These are phyloP conservation scores for Catalaphyllia jardinei DNA, from an alignment of 64 coral and sea anemone genomes.

Conservation along the genomic window DNA sequence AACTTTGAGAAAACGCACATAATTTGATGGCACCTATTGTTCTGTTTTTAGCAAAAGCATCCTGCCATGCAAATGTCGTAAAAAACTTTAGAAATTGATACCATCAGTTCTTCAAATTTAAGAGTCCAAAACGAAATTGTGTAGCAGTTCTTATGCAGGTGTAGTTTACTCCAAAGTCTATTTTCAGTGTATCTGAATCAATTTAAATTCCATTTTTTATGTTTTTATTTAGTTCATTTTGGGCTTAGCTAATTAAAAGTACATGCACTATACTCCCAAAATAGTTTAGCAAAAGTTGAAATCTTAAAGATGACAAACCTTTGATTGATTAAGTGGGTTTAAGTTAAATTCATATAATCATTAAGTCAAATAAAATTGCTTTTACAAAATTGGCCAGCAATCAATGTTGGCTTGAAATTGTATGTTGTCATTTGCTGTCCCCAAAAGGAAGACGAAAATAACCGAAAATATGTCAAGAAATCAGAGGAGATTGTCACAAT, in stretches of 20 bases:
- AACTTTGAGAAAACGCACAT: not conserved
- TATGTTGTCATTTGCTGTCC: conserved; percentile 36
- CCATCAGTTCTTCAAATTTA: not conserved
- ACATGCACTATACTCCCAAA: not conserved
- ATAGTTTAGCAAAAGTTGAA: not conserved
- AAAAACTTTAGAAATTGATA: conserved; percentile 2
- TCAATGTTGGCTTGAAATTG: conserved; percentile 25
- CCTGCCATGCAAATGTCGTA: no score
- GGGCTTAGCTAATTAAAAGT: not conserved
- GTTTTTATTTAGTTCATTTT: not conserved
- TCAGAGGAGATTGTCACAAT: not conserved
- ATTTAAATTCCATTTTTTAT: conserved; percentile 27
- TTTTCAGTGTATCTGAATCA: not conserved
- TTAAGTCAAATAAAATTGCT: conserved; percentile 37
- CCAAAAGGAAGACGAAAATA: conserved; percentile 5
- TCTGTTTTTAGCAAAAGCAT: not conserved
- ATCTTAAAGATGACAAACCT: not conserved
- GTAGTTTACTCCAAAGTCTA: not conserved
- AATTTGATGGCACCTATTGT: not conserved
- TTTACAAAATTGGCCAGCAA: conserved; percentile 12
- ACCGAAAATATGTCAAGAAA: conserved; percentile 19
- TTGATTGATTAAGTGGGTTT: not conserved
- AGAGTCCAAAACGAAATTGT: not conserved
- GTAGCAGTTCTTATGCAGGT: not conserved
- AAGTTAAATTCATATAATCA: not conserved